Percentiles rank a stretch among this genome's conserved stretches.
Conservation (phyloP, 2,113 vertebrate genomes). For the Acrocephalus kingi region DNA sequence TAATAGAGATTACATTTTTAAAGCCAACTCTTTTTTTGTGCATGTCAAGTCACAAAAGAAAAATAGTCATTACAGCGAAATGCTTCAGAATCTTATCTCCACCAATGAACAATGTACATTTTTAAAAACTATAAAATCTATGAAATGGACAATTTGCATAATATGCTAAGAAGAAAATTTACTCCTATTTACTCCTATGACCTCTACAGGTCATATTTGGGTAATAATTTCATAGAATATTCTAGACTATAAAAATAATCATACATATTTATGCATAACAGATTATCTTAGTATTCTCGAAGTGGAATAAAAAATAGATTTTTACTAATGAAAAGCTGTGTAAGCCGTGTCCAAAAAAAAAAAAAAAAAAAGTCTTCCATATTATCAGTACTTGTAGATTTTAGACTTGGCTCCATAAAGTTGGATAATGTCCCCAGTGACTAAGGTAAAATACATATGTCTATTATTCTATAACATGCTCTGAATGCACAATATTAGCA, state of each 20-base stretch:
- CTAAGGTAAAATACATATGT: not conserved
- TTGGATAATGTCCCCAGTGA: not conserved
- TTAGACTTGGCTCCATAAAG: not conserved
- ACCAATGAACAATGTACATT: not conserved
- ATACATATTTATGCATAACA: not conserved
- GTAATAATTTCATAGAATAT: not conserved
- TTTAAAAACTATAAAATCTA: not conserved
- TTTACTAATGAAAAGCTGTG: not conserved
- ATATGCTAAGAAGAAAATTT: not conserved
- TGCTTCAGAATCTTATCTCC: not conserved
- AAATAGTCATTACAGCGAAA: not conserved
- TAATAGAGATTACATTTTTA: not conserved
- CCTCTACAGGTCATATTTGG: not conserved
- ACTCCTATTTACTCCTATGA: not conserved
- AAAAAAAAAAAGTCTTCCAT: not conserved
- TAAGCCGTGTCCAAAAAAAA: not conserved
- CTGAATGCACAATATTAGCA: not conserved
- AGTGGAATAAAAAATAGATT: not conserved
- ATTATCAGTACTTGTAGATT: not conserved
- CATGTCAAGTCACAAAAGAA: not conserved
- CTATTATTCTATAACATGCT: not conserved
- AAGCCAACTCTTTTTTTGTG: not conserved
- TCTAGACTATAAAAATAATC: not conserved
- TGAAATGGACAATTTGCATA: not conserved
- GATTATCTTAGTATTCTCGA: not conserved